phyloP scores from a whole-genome alignment of 2,797 vertebrate genomes.

The Phrynocephalus vlangalii region DNA sequence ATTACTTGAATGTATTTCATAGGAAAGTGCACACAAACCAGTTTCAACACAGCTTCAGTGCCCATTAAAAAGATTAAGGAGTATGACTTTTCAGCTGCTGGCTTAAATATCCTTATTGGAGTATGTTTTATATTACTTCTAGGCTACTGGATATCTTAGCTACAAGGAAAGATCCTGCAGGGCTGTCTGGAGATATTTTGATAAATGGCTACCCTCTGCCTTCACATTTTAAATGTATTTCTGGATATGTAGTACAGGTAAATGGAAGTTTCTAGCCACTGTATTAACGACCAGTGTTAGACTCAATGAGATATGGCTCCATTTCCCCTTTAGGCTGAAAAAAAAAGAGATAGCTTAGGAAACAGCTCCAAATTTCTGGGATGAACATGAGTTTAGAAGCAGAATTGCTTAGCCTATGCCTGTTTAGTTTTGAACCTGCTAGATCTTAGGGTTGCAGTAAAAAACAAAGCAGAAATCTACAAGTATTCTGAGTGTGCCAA shows the following conservation, averaged over 20 bases:
- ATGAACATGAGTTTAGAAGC: not conserved
- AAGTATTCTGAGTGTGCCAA: not conserved
- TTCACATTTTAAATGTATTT: conserved; percentile 73
- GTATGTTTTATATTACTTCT: conserved; percentile 6
- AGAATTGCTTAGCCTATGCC: not conserved
- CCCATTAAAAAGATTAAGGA: not conserved
- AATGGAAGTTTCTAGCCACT: conserved; percentile 19
- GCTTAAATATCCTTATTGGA: not conserved
- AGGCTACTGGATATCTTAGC: conserved; percentile 73
- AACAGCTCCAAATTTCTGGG: not conserved
- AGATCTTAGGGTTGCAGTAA: not conserved
- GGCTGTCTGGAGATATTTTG: conserved; percentile 70
- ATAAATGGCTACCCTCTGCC: conserved; percentile 69
- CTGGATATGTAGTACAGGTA: conserved; percentile 74
- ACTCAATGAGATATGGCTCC: not conserved
- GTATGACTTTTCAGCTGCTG: not conserved
- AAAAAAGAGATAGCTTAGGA: not conserved
- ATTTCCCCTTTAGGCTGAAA: not conserved
- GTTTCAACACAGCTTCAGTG: not conserved
- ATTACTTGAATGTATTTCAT: not conserved
- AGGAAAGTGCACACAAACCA: not conserved
- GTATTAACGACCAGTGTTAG: not conserved
- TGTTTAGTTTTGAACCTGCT: not conserved
- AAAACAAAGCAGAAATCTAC: not conserved
- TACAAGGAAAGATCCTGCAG: conserved; percentile 68